phyloP scores from a whole-genome alignment of 2,797 vertebrate species.

The Amphiprion clarkii region DNA sequence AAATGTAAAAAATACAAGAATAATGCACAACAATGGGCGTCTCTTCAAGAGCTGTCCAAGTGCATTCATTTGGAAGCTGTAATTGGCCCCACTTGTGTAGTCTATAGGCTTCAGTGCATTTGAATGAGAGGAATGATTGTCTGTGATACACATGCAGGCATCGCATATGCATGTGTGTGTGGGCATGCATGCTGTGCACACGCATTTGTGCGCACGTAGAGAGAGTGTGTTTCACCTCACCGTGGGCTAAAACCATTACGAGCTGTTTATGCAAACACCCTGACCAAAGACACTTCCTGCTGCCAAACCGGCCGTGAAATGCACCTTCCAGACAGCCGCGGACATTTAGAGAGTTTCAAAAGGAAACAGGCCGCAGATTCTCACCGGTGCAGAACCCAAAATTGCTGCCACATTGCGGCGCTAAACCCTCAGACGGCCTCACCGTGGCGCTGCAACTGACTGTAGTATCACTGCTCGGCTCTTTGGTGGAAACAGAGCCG shows the following conservation, averaged over 20 bases:
- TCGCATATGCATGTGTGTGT: background rate
- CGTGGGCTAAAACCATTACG: conserved; percentile 76
- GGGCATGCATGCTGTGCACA: background rate
- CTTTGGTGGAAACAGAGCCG: background rate
- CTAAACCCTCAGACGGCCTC: conserved; percentile 32
- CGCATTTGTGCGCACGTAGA: background rate
- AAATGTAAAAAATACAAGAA: conserved; percentile 4
- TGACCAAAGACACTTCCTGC: conserved; percentile 79
- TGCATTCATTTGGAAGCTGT: background rate
- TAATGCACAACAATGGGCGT: background rate
- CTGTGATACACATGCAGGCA: background rate
- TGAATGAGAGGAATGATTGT: conserved; percentile 13
- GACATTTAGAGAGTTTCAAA: conserved; percentile 64
- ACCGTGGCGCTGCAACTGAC: background rate
- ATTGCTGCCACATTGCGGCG: conserved; percentile 81
- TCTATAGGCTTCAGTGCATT: conserved; percentile 17
- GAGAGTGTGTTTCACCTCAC: conserved; percentile 12
- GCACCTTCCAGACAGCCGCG: conserved; percentile 54
- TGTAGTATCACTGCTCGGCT: background rate
- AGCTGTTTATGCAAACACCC: conserved; percentile 79
- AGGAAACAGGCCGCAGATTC: conserved; percentile 66
- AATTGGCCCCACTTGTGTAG: conserved; percentile 16
- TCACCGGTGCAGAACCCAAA: conserved; percentile 64
- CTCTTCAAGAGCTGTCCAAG: conserved; percentile 1
- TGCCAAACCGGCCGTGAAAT: conserved; percentile 82